Conservation (phyloP, 2,113 vertebrate genomes). For the Psilopsiagon aymara region DNA sequence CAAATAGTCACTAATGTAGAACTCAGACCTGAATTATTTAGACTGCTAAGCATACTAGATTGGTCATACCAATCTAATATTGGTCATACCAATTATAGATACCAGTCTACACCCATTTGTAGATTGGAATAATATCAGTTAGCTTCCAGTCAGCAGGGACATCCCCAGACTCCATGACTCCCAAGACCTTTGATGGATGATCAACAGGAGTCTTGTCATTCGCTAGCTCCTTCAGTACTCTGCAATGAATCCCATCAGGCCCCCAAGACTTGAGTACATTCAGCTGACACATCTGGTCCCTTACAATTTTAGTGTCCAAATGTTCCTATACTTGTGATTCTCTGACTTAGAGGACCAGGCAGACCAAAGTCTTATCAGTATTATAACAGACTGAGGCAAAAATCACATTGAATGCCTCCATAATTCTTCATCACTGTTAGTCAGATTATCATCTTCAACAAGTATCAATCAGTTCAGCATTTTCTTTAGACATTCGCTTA, state of each 20-base stretch:
- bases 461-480: neutral
- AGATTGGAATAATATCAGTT: neutral
- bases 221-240: neutral
- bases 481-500: neutral
- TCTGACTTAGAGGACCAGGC: neutral
- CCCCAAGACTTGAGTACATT: neutral
- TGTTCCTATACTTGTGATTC: neutral
- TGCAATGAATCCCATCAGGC: neutral
- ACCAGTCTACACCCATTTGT: neutral
- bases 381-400: neutral
- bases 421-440: neutral
- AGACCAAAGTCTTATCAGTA: neutral
- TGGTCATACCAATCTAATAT: neutral
- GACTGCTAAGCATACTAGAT: neutral
- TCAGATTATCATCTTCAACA: neutral
- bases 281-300: neutral
- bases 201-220: neutral
- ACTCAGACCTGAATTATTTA: neutral
- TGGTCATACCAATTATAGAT: neutral
- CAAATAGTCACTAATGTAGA: neutral
- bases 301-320: neutral
- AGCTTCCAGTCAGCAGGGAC: neutral
- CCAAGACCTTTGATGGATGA: neutral
- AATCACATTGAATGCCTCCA: neutral
- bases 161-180: neutral